These are phyloP conservation scores for Zeugodacus cucurbitae DNA, from an alignment of 1,140 invertebrate genomes.

Conservation along the genomic window DNA sequence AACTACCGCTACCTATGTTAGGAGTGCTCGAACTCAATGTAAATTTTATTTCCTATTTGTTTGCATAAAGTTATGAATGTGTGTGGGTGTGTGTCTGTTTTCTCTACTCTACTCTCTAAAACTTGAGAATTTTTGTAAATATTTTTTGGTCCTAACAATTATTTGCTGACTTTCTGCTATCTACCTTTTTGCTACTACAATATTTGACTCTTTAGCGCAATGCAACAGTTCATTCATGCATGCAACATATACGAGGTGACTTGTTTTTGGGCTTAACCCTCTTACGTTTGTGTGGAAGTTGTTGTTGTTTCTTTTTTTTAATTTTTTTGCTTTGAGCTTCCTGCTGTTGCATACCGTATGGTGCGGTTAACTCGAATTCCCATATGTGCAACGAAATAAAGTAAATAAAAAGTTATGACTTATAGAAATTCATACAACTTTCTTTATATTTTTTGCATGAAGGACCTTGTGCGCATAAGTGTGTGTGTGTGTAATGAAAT, in stretches of 20 bases:
- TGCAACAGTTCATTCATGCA: conserved; percentile 38
- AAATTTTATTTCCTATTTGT: conserved; percentile 2
- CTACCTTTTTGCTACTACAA: neutral
- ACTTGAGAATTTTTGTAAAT: neutral
- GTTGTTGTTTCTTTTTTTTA: neutral
- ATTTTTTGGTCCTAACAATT: neutral
- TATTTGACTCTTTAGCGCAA: neutral
- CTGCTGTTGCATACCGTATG: neutral
- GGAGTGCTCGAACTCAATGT: neutral
- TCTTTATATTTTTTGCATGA: neutral
- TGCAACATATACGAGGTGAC: neutral
- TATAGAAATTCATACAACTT: conserved; percentile 11
- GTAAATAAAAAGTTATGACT: conserved; percentile 15
- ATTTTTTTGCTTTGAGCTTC: neutral
- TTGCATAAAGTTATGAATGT: neutral
- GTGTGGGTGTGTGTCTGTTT: neutral
- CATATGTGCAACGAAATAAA: neutral
- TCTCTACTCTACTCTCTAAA: neutral
- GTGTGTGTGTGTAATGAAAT: neutral
- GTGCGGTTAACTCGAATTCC: neutral
- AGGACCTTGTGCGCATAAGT: too few species aligned
- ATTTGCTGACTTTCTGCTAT: neutral
- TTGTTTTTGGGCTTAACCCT: neutral
- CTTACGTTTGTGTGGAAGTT: neutral
- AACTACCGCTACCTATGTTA: too few species aligned